phyloP scores from a whole-genome alignment of 2,113 vertebrate genomes.

The Neomonachus schauinslandi region DNA sequence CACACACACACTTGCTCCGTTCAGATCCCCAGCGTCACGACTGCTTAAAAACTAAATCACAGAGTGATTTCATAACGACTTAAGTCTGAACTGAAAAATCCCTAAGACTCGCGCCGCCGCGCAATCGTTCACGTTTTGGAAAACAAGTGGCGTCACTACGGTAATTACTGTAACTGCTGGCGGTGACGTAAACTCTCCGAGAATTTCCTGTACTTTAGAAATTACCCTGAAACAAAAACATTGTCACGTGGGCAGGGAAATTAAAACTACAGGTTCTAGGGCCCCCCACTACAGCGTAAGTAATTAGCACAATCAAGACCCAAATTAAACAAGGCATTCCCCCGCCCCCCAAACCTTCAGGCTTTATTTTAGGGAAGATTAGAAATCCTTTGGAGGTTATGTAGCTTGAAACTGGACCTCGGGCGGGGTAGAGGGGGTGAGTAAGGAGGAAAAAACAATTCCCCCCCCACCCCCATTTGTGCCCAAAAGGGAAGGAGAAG shows the following conservation, averaged over 20 bases:
- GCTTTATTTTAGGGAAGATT: background rate
- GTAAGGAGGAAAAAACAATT: background rate
- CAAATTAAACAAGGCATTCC: background rate
- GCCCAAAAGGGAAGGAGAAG: background rate
- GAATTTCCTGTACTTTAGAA: conserved; percentile 41
- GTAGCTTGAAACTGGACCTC: background rate
- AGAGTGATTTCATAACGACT: background rate
- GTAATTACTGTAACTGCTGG: conserved; percentile 41
- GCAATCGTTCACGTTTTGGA: background rate
- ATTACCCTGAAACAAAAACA: conserved; percentile 19
- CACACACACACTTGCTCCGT: background rate
- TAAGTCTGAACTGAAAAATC: background rate
- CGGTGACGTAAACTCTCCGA: background rate
- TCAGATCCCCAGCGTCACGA: background rate
- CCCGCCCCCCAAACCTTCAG: background rate
- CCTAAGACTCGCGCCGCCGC: background rate
- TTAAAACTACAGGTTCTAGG: background rate
- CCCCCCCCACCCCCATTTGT: background rate
- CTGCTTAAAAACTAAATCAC: background rate
- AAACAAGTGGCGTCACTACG: background rate
- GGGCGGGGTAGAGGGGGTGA: background rate
- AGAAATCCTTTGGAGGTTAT: background rate
- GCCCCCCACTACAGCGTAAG: background rate
- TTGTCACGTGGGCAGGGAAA: background rate
- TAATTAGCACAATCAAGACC: background rate